These are phyloP conservation scores for Lordiphosa mommai DNA, from an alignment of 1,140 invertebrate genomes.

Conservation along the genomic window DNA sequence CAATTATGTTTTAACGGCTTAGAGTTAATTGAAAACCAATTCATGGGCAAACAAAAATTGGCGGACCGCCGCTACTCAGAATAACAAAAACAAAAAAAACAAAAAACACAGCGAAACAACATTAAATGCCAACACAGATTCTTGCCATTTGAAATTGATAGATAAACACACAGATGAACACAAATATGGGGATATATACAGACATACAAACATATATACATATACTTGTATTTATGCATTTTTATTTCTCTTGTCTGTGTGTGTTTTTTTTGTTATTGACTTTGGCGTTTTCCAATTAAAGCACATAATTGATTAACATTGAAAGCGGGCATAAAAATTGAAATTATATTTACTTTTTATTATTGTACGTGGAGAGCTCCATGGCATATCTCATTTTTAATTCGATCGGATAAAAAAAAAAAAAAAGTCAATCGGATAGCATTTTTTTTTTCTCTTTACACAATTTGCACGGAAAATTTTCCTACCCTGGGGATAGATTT, in stretches of 20 bases:
- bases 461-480: too few relatives aligned
- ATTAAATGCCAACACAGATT: conserved; percentile 14
- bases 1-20: conserved; percentile 58
- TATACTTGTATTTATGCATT: conserved; percentile 28
- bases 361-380: conserved; percentile 20
- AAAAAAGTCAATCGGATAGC: too few relatives aligned
- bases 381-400: background rate
- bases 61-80: background rate
- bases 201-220: conserved; percentile 6
- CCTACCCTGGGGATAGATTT: too few relatives aligned
- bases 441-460: too few relatives aligned
- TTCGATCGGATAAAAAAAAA: too few relatives aligned
- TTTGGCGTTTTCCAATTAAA: conserved; percentile 72
- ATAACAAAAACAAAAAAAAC: conserved; percentile 3
- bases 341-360: conserved; percentile 72
- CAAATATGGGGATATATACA: conserved; percentile 4
- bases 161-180: conserved; percentile 45
- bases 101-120: conserved; percentile 1
- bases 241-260: conserved; percentile 23
- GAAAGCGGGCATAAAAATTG: conserved; percentile 51
- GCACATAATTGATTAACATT: conserved; percentile 72
- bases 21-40: conserved; percentile 72
- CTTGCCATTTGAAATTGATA: conserved; percentile 62
- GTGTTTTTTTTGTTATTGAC: conserved; percentile 49
- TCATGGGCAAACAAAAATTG: conserved; percentile 55